Evolutionary conservation across 2,888 invertebrate genomes (phyloP), one percentile per base, ranked within the genome.

Genomic region (Acrocyrtus sp.): DNA sequence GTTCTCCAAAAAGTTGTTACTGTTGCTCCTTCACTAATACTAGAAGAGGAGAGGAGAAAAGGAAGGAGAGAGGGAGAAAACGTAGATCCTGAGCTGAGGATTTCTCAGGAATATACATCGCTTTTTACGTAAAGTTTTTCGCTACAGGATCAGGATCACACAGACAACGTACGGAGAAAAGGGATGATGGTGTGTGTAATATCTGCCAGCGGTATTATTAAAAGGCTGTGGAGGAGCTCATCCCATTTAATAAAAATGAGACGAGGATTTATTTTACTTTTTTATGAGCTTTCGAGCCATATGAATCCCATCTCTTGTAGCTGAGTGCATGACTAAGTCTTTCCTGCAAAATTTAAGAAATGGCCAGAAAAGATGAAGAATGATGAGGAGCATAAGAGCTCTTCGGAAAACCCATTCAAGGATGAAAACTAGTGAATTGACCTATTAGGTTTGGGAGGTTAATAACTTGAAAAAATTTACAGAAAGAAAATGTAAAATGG

Each of bases 181-280:
- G n/a, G n/a, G n/a, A n/a, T n/a, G 34, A 34, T 34, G 6, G 12
- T 5, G 4, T 5, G 5, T 12, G 48, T 43, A 54, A 63, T 63
- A 63, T 62, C 62, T 50, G 41, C 62, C 51, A 58, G 22, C n/a
- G 24, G 17, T 10, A 17, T 34, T 17, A 26, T 61, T n/a, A 34
- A 34, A 34, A 34, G n/a, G n/a, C n/a, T n/a, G n/a, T 34, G 34
- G 34, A 34, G 34, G 34, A 26, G 65, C 65, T 65, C 65, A 65
- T 56, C 56, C 50, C 57, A 57, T 57, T 57, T 66, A 66, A 66
- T 66, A 66, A 57, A 66, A 66, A 57, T 57, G 66, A 66, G 66
- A 57, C 66, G 66, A 57, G 66, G 66, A 66, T 66, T 66, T 66
- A 66, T 66, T 66, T 57, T 66, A 65, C 65, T 65, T 57, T 63